Evolutionary conservation across 2,797 vertebrate species (phyloP).

Genomic region (Threskiornis aethiopicus): DNA sequence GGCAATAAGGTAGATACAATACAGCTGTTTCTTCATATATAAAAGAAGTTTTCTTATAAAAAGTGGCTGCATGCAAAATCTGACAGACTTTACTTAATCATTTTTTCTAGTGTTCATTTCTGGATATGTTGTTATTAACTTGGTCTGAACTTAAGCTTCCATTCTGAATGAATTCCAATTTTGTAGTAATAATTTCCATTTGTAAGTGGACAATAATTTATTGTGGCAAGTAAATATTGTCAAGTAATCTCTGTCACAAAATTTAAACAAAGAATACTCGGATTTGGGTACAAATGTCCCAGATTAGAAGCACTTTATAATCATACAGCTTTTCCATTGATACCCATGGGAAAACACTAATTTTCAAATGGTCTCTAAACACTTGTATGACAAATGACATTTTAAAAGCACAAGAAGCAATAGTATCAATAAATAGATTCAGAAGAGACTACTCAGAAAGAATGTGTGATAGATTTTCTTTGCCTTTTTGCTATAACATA

Average conservation of each 20-base stretch:
- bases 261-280: not conserved
- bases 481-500: not conserved
- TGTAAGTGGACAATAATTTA: not conserved
- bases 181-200: not conserved
- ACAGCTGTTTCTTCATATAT: not conserved
- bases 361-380: not conserved
- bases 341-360: not conserved
- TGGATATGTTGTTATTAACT: not conserved
- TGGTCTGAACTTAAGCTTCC: not conserved
- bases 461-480: not conserved
- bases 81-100: not conserved
- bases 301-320: not conserved
- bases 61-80: not conserved
- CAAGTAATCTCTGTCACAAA: not conserved
- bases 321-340: not conserved
- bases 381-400: not conserved
- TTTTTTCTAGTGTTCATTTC: not conserved
- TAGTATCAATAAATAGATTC: not conserved
- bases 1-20: not conserved
- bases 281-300: not conserved
- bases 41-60: not conserved
- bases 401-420: not conserved
- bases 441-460: not conserved
- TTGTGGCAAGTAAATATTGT: not conserved
- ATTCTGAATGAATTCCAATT: not conserved